Percentiles rank a stretch among this genome's conserved stretches.
phyloP scores from a whole-genome alignment of 2,888 invertebrate species.

The Salpingus planirostris region DNA sequence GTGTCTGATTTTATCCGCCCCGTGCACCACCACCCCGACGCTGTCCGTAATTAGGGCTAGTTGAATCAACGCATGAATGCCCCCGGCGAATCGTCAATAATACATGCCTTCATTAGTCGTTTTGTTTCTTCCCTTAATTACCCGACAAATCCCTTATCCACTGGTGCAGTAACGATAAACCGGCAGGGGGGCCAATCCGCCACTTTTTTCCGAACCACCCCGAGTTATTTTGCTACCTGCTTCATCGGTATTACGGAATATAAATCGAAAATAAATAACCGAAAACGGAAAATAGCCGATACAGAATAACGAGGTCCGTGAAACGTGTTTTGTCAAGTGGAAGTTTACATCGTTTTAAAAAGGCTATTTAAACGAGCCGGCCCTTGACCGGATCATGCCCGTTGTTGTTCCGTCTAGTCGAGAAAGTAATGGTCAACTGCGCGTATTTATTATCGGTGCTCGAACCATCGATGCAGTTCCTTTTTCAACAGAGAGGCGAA shows the following conservation, averaged over 20 bases:
- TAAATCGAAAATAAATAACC: slow-evolving; percentile 33
- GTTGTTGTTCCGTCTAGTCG: slow-evolving; percentile 36
- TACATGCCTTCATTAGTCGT: slow-evolving; percentile 22
- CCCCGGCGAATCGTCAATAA: slow-evolving; percentile 27
- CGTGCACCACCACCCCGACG: slow-evolving; percentile 19
- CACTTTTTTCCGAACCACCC: too few species aligned
- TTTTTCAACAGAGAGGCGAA: slow-evolving; percentile 1
- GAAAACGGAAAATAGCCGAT: slow-evolving; percentile 35
- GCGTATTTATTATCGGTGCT: slow-evolving; percentile 22
- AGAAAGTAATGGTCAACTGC: slow-evolving; percentile 33
- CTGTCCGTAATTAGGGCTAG: slow-evolving; percentile 27
- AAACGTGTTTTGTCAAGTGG: slow-evolving; percentile 37
- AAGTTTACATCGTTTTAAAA: slow-evolving; percentile 38
- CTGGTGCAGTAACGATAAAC: too few species aligned
- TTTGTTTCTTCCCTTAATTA: slow-evolving; percentile 14
- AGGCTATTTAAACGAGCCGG: slow-evolving; percentile 35
- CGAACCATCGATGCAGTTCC: slow-evolving; percentile 11
- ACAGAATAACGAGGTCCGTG: slow-evolving; percentile 39
- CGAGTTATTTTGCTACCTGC: too few species aligned
- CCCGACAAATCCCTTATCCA: slow-evolving; percentile 7
- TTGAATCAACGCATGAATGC: slow-evolving; percentile 27
- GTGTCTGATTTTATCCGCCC: slow-evolving; percentile 30
- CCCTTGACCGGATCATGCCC: slow-evolving; percentile 29
- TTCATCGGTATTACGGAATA: too few species aligned
- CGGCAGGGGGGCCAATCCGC: too few species aligned